Conservation (phyloP, 2,113 vertebrate genomes). For the Hippocampus barbouri region DNA sequence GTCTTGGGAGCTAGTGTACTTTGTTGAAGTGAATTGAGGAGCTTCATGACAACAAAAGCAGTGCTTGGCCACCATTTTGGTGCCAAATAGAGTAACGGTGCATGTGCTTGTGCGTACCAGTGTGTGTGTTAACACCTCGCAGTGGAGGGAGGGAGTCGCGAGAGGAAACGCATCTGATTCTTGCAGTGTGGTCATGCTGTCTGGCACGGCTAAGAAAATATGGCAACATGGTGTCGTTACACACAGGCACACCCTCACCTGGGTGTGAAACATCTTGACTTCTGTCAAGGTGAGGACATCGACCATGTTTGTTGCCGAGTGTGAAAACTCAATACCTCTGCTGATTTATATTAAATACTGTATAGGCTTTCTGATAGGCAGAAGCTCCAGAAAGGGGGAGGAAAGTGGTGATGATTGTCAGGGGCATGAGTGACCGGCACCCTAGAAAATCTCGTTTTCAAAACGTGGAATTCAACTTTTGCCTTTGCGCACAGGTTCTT, state of each 20-base stretch:
- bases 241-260: slow-evolving; percentile 35
- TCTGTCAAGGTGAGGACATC: neutral
- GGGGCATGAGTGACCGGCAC: too few relatives aligned
- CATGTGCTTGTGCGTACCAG: too few relatives aligned
- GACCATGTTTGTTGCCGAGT: neutral
- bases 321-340: neutral
- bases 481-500: too few relatives aligned
- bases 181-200: slow-evolving; percentile 61
- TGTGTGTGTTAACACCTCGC: slow-evolving; percentile 37
- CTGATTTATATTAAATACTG: too few relatives aligned
- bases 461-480: too few relatives aligned
- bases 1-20: neutral
- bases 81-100: too few relatives aligned
- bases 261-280: neutral
- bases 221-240: slow-evolving; percentile 20
- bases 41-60: too few relatives aligned
- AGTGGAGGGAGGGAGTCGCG: slow-evolving; percentile 46
- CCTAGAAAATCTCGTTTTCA: too few relatives aligned
- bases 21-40: neutral
- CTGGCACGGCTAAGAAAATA: slow-evolving; percentile 60
- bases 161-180: slow-evolving; percentile 59
- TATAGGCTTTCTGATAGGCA: too few relatives aligned
- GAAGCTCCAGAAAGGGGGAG: too few relatives aligned
- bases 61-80: too few relatives aligned
- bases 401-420: too few relatives aligned